Conservation (phyloP, 2,888 invertebrate species). For the Apodemia mormo region DNA sequence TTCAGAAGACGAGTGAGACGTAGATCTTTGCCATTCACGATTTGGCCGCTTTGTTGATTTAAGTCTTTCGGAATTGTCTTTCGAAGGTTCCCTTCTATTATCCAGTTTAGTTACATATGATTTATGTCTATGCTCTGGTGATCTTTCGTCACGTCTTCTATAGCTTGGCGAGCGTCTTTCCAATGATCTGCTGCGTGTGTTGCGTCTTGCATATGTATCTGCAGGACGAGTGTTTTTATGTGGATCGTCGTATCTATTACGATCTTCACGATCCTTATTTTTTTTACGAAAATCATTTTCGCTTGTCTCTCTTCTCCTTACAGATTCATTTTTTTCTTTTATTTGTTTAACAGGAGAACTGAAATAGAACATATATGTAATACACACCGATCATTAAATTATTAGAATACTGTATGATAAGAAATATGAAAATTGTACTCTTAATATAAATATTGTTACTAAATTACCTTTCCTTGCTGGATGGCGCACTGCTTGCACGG, state of each 20-base stretch:
- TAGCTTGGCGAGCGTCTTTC: slow-evolving; percentile 56
- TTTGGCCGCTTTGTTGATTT: slow-evolving; percentile 50
- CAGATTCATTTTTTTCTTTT: slow-evolving; percentile 55
- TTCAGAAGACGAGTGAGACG: slow-evolving; percentile 54
- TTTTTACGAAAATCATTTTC: slow-evolving; percentile 58
- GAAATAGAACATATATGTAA: slow-evolving; percentile 38
- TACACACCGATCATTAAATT: neutral
- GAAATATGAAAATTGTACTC: too few relatives aligned
- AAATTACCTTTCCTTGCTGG: slow-evolving; percentile 63
- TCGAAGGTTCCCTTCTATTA: slow-evolving; percentile 52
- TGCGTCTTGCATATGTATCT: slow-evolving; percentile 50
- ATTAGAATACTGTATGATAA: neutral
- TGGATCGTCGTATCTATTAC: slow-evolving; percentile 59
- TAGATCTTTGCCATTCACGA: slow-evolving; percentile 52
- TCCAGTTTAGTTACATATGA: slow-evolving; percentile 65
- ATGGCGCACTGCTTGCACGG: slow-evolving; percentile 62
- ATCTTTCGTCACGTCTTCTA: slow-evolving; percentile 36
- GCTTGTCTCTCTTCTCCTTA: slow-evolving; percentile 58
- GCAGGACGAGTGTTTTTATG: slow-evolving; percentile 43
- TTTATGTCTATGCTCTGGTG: slow-evolving; percentile 44
- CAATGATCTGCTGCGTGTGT: slow-evolving; percentile 51
- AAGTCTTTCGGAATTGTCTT: slow-evolving; percentile 48
- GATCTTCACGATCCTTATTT: slow-evolving; percentile 71
- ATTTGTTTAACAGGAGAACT: slow-evolving; percentile 67
- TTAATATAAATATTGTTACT: neutral